phyloP scores from a whole-genome alignment of 1,140 invertebrate species.

The Pomphorhynchus laevis region DNA sequence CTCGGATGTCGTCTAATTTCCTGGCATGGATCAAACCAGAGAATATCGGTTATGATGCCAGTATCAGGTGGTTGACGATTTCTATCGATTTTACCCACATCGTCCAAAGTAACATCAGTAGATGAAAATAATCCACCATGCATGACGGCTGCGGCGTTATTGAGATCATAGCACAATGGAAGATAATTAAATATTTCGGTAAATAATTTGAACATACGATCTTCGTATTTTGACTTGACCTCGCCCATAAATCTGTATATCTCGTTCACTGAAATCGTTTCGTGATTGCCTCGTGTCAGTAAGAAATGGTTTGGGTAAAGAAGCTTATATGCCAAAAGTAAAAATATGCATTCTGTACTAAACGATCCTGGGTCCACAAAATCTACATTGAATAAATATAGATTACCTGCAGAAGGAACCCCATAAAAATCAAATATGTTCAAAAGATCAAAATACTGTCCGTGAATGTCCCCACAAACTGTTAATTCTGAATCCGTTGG shows the following conservation, averaged over 20 bases:
- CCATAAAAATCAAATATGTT: constrained; percentile 93
- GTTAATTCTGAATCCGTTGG: no score
- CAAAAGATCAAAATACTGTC: constrained; percentile 84
- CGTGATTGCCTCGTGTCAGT: constrained; percentile 88
- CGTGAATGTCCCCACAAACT: constrained; percentile 96
- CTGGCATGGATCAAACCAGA: constrained; percentile 88
- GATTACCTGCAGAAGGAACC: constrained; percentile 58
- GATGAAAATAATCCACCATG: constrained; percentile 58
- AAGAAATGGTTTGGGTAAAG: constrained; percentile 83
- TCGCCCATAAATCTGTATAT: constrained; percentile 96
- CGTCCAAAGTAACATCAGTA: constrained; percentile 53
- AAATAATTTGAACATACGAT: constrained; percentile 72
- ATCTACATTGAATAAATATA: constrained; percentile 89
- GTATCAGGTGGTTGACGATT: constrained; percentile 68
- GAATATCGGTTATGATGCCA: constrained; percentile 65
- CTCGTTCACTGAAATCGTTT: constrained; percentile 87
- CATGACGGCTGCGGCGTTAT: constrained; percentile 57
- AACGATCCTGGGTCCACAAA: constrained; percentile 96
- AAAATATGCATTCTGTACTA: constrained; percentile 93
- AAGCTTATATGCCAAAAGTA: constrained; percentile 74
- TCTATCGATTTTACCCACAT: constrained; percentile 47
- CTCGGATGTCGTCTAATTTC: constrained; percentile 45
- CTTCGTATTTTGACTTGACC: constrained; percentile 58
- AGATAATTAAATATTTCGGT: constrained; percentile 93
- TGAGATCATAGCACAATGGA: constrained; percentile 70